phyloP scores from a whole-genome alignment of 2,113 vertebrate genomes.

The Callipepla squamata region DNA sequence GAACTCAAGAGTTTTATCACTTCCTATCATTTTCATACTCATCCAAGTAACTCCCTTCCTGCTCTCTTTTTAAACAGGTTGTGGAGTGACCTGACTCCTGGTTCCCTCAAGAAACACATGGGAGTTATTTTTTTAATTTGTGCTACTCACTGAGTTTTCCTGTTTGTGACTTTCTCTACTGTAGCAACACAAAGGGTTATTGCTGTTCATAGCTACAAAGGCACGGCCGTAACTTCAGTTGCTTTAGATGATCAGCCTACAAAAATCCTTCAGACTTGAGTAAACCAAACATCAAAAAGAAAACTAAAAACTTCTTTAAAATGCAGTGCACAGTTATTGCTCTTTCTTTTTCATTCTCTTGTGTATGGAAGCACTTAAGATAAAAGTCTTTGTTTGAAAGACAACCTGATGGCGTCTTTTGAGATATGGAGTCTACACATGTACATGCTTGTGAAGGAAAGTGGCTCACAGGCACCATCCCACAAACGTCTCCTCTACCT shows the following conservation, averaged over 20 bases:
- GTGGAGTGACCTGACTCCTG: background rate
- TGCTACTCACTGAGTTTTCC: background rate
- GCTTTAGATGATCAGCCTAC: background rate
- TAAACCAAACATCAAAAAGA: background rate
- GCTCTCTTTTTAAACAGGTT: background rate
- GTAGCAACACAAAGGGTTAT: background rate
- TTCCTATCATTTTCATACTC: background rate
- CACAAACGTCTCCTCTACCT: accelerated
- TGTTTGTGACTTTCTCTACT: background rate
- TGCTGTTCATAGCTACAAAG: background rate
- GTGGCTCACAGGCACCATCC: background rate
- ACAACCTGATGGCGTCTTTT: background rate
- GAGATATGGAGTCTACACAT: background rate
- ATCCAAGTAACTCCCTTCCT: background rate
- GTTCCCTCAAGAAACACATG: background rate
- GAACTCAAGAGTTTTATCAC: background rate
- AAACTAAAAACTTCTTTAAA: background rate
- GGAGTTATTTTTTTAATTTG: background rate
- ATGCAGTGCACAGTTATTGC: background rate
- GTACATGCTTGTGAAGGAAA: background rate
- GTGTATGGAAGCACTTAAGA: background rate
- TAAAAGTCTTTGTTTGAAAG: background rate
- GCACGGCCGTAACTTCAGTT: background rate
- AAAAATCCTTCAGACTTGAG: background rate
- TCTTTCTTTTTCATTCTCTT: background rate